Conservation (phyloP, 2,113 vertebrate species). For the Podocnemis expansa region DNA sequence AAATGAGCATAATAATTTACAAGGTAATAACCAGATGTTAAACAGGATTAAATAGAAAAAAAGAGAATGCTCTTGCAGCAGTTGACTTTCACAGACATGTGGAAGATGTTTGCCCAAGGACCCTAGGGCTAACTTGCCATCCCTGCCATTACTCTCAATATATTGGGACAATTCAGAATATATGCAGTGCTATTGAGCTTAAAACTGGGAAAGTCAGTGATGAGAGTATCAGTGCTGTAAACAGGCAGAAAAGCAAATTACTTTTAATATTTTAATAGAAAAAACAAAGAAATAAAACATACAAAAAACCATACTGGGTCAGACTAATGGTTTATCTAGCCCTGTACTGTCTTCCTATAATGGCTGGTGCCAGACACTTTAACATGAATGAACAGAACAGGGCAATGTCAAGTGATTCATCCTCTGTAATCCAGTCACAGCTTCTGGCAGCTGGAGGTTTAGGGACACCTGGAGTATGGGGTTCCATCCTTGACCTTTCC, state of each 20-base stretch:
- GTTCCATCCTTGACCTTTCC: too few relatives aligned
- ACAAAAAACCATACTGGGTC: neutral
- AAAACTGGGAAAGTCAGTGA: fast-evolving
- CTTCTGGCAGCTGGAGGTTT: neutral
- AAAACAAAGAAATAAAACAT: neutral
- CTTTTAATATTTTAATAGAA: neutral
- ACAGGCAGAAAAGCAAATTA: neutral
- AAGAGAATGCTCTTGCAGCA: neutral
- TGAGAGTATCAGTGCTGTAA: neutral
- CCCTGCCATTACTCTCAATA: neutral
- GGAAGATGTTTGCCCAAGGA: neutral
- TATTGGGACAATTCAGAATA: neutral
- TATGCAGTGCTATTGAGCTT: neutral
- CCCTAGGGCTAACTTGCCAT: neutral
- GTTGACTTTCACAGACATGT: neutral
- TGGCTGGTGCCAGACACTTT: neutral
- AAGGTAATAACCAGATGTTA: neutral
- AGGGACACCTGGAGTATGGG: neutral
- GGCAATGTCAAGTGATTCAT: neutral
- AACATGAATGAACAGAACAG: neutral
- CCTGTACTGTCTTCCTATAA: neutral
- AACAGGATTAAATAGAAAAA: neutral
- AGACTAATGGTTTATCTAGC: neutral
- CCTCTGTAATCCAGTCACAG: neutral
- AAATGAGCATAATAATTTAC: neutral